Percentiles rank a stretch among this genome's conserved stretches.
phyloP scores from a whole-genome alignment of 2,113 vertebrate species.

The Saguinus imperator region DNA sequence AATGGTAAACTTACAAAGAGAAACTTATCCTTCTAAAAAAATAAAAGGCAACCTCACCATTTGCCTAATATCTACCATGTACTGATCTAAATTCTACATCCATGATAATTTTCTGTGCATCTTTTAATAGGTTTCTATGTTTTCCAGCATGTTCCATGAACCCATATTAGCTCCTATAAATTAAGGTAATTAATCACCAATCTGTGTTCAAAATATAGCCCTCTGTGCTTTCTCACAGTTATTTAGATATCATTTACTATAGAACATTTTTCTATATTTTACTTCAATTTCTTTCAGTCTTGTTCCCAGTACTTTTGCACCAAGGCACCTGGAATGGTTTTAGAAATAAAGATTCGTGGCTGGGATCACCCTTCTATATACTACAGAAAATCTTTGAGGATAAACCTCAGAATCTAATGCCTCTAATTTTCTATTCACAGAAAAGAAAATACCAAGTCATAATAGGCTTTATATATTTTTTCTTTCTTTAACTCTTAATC shows the following conservation, averaged over 20 bases:
- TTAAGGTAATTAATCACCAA: not conserved
- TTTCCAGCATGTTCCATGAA: not conserved
- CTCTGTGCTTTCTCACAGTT: not conserved
- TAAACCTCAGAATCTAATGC: not conserved
- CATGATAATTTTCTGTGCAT: not conserved
- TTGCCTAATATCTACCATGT: not conserved
- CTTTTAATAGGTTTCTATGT: not conserved
- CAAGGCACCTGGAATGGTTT: not conserved
- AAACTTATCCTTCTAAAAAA: not conserved
- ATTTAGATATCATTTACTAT: not conserved
- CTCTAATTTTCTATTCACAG: not conserved
- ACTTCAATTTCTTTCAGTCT: not conserved
- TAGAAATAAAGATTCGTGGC: not conserved
- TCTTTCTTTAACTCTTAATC: not conserved
- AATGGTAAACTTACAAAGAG: not conserved
- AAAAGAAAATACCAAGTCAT: not conserved
- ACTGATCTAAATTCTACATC: not conserved
- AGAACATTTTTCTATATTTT: not conserved
- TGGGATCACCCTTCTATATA: not conserved
- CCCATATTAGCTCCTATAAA: not conserved
- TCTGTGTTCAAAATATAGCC: not conserved
- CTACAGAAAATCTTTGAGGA: not conserved
- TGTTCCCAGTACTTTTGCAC: not conserved
- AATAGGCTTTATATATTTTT: not conserved
- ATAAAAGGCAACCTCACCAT: not conserved